Conservation (phyloP, 2,113 vertebrate genomes). For the Riparia riparia region DNA sequence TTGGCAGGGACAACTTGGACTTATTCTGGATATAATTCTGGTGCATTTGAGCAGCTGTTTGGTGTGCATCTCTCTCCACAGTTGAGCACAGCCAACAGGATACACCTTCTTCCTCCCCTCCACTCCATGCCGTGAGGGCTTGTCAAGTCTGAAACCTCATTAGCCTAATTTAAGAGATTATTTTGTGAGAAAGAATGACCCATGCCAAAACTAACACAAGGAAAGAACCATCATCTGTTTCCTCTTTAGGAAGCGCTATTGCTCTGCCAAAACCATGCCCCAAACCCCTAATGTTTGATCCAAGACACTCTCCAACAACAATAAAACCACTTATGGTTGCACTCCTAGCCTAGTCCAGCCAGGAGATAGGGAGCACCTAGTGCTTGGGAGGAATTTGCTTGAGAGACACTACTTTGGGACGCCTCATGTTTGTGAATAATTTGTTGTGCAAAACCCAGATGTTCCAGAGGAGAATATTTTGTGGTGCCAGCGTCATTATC, state of each 20-base stretch:
- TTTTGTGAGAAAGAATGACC: neutral
- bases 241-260: conserved; percentile 1
- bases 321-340: neutral
- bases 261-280: neutral
- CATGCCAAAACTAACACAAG: conserved; percentile 18
- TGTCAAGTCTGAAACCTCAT: neutral
- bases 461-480: neutral
- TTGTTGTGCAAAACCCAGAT: neutral
- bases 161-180: neutral
- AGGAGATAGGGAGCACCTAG: neutral
- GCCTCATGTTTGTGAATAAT: neutral
- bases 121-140: fast-evolving
- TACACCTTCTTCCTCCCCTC: neutral
- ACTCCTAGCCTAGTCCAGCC: neutral
- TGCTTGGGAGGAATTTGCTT: neutral
- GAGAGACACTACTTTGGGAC: neutral
- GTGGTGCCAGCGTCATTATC: neutral
- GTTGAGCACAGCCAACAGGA: neutral
- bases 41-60: neutral
- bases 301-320: neutral
- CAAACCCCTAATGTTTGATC: neutral
- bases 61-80: neutral
- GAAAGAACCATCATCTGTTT: conserved; percentile 4
- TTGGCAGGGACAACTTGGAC: neutral
- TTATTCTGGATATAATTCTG: neutral